Conservation (phyloP, 2,888 invertebrate genomes). For the Spodoptera exigua region DNA sequence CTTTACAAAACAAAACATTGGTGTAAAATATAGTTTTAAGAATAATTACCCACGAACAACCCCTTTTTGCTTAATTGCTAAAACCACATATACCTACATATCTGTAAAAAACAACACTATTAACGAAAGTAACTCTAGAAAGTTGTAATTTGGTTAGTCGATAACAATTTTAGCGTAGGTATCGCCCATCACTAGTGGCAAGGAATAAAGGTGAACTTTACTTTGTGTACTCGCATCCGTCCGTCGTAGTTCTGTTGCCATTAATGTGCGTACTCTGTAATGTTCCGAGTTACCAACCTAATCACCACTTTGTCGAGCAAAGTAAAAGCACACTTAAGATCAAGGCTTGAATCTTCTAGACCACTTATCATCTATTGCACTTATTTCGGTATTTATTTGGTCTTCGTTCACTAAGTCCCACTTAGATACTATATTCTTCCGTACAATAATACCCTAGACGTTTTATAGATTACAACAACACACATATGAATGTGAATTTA, state of each 20-base stretch:
- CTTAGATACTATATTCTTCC: too few relatives aligned
- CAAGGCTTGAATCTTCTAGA: constrained; percentile 17
- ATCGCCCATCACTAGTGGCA: constrained; percentile 24
- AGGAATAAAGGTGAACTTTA: constrained; percentile 43
- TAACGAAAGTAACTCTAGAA: too few relatives aligned
- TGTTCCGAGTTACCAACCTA: constrained; percentile 44
- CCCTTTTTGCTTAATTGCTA: too few relatives aligned
- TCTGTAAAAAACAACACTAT: too few relatives aligned
- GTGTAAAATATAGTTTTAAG: too few relatives aligned
- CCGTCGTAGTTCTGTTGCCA: constrained; percentile 13
- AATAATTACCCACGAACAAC: too few relatives aligned
- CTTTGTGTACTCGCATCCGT: constrained; percentile 27
- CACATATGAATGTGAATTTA: too few relatives aligned
- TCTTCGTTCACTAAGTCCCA: too few relatives aligned
- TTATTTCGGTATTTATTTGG: neutral
- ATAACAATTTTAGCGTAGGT: neutral
- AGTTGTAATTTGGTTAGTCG: neutral
- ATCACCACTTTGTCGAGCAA: constrained; percentile 44
- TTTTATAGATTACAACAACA: too few relatives aligned
- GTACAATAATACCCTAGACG: too few relatives aligned
- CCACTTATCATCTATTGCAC: constrained; percentile 14
- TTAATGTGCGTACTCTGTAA: constrained; percentile 44
- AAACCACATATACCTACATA: too few relatives aligned
- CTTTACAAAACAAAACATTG: too few relatives aligned
- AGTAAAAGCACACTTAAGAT: constrained; percentile 21